Evolutionary conservation across 2,113 vertebrate genomes (phyloP).

Genomic region (Ailuropoda melanoleuca): DNA sequence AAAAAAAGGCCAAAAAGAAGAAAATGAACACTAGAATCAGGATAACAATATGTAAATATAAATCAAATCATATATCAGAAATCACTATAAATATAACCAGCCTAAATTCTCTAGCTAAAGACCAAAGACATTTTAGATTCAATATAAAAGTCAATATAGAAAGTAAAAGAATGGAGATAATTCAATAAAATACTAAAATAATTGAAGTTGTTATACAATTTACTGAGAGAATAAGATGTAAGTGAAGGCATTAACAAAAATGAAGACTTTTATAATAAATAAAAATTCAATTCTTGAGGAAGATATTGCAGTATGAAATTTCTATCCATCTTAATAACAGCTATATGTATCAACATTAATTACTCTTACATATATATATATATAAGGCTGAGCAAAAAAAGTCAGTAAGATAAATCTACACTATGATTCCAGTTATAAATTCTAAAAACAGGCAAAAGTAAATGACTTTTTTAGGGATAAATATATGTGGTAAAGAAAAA

Average conservation of each 20-base stretch:
- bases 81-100: not conserved
- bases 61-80: not conserved
- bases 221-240: not conserved
- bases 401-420: not conserved
- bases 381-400: not conserved
- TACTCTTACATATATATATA: not conserved
- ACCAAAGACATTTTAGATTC: not conserved
- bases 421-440: not conserved
- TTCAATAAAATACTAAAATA: not conserved
- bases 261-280: not conserved
- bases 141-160: not conserved
- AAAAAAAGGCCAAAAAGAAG: not conserved
- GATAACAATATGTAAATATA: not conserved
- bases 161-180: not conserved
- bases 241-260: not conserved
- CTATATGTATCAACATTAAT: not conserved
- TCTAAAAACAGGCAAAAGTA: not conserved
- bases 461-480: not conserved
- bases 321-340: not conserved
- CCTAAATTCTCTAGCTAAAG: not conserved
- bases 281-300: not conserved
- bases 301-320: not conserved
- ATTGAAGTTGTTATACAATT: not conserved
- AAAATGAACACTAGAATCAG: not conserved
- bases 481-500: not conserved